Percentiles rank a stretch among this genome's conserved stretches.
phyloP scores from a whole-genome alignment of 2,113 vertebrate species.

The Vombatus ursinus region DNA sequence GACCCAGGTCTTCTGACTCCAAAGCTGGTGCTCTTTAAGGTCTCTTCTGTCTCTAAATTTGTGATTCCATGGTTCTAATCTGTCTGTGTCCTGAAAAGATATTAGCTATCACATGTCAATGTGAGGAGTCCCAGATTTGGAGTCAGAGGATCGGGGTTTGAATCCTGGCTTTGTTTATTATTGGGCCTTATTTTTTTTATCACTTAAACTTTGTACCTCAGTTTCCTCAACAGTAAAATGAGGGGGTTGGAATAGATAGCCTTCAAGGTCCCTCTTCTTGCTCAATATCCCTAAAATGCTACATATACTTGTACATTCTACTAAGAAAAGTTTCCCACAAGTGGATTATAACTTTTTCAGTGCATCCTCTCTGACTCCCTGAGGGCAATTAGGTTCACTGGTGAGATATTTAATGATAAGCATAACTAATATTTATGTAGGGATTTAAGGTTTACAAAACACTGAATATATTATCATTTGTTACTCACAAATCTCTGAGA shows the following conservation, averaged over 20 bases:
- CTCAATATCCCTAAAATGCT: not conserved
- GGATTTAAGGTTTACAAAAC: not conserved
- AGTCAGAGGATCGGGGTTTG: not conserved
- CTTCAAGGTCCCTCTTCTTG: not conserved
- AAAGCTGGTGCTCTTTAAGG: not conserved
- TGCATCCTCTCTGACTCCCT: not conserved
- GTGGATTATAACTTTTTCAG: not conserved
- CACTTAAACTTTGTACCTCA: not conserved
- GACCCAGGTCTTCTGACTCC: not conserved
- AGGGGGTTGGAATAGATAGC: not conserved
- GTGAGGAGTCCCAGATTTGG: not conserved
- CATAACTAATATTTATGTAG: not conserved
- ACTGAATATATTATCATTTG: not conserved
- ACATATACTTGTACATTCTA: not conserved
- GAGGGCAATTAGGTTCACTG: not conserved
- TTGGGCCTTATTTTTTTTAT: not conserved
- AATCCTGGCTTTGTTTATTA: not conserved
- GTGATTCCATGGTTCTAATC: not conserved
- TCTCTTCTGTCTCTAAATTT: not conserved
- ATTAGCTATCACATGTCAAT: not conserved
- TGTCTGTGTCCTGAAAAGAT: not conserved
- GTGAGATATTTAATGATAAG: not conserved
- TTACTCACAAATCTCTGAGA: not conserved
- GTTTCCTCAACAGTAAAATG: not conserved
- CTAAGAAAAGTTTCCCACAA: not conserved